Evolutionary conservation across 2,888 invertebrate genomes (phyloP), one percentile per base, ranked within the genome.

Genomic region (Cosmopolites sordidus): DNA sequence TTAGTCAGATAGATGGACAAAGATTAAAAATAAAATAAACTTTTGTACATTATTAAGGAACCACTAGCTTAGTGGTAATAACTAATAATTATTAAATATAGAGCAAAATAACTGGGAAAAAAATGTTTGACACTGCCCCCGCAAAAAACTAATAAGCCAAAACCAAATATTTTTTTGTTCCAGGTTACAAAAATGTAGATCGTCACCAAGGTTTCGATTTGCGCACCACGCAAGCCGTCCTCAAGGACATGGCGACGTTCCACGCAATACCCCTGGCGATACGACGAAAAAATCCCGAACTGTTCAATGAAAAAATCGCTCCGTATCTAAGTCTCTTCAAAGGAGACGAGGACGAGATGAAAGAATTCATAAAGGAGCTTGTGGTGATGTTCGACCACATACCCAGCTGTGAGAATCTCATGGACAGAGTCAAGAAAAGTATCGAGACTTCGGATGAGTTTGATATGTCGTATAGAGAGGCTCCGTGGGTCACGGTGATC

Each of bases 191-290:
- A 43, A 73, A 70, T 1, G 73, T 72, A 0, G 68, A 77, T 38
- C 74, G 81, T 15, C 61, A 63, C 27, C 58, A 61, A 48, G 75
- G 78, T 47, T 73, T 78, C 43, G 76, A 80, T 63, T 60, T 77
- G 27, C 65, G 69, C 1, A 77, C 78, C 40, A 69, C 75, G 0
- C 68, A 67, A 46, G 30, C 76, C 1, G 68, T 76, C 3, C 58
- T 80, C 1, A 66, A 68, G 38, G 63, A 73, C n/a, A 58, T 80
- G 59, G 80, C 80, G 0, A 69, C 73, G 51, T 79, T 76, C 56
- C 81, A 81, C 62, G 78, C 78, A 0, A 66, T 79, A n/a, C 75
- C 79, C 1, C 69, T 81, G 11, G 79, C 77, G 0, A 64, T 76
- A 48, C 77, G 79, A 43, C 50, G 71, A 0, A 71, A 69, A 46